Evolutionary conservation across 1,140 invertebrate genomes (phyloP), one percentile per base, ranked within the genome.

Genomic region (Ctenoplectra terminalis): DNA sequence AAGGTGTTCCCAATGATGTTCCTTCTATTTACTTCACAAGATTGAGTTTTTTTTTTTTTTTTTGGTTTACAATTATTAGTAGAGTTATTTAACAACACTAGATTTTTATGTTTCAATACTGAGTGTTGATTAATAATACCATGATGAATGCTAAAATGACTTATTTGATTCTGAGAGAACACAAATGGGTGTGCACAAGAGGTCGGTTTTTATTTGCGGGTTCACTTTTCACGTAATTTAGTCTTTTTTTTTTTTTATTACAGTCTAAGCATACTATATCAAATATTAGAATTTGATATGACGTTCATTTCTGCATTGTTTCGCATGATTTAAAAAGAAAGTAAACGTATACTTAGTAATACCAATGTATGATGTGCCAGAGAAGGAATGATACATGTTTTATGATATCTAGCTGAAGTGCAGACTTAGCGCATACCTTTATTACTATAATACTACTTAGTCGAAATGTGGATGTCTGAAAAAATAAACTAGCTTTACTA

Each of bases 391-490:
- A 93, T 93, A 93, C 92, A 92, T 93, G 92, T 94, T 94, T 93
- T 93, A 93, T 92, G 91, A 94, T 94, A 94, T 92, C 92, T 94
- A 94, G 92, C 92, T 92, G 91, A 93, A 93, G 92, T 92, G 92
- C 92, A 93, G 92, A 94, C 92, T 93, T 94, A 94, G 93, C 91
- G 92, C 93, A 94, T 94, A 93, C 92, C 92, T 93, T 94, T 94
- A 94, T 93, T 93, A 93, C 92, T 93, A 93, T 93, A 92, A 92
- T 93, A 93, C 92, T 93, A 93, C 93, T 94, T 94, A 93, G 93
- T 93, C 92, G 90, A 94, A 94, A 93, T 93, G 92, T 94, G 93
- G 90, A 94, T 94, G 93, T 94, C 92, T 94, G 93, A 94, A 93
- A 89, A 94, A 93, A 93, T 94, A 94, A 92, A 91, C 89, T 94